Percentiles rank a stretch among this genome's conserved stretches.
phyloP scores from a whole-genome alignment of 2,888 invertebrate species.

The Temnothorax rugatulus region DNA sequence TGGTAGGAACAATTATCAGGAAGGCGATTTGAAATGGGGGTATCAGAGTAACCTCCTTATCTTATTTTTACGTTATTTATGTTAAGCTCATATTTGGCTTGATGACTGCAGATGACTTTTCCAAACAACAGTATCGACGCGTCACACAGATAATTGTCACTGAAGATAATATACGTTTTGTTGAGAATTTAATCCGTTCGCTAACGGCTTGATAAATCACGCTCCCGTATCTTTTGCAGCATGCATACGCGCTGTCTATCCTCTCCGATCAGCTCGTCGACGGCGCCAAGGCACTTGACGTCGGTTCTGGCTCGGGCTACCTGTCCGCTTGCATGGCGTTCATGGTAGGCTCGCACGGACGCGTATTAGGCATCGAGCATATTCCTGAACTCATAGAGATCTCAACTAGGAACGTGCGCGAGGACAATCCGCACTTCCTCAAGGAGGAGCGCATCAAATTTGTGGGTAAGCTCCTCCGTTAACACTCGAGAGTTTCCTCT shows the following conservation, averaged over 20 bases:
- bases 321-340: conserved; percentile 88
- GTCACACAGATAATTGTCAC: background rate
- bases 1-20: conserved; percentile 39
- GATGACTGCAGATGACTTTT: conserved; percentile 68
- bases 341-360: conserved; percentile 87
- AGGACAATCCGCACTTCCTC: conserved; percentile 81
- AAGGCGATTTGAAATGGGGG: conserved; percentile 66
- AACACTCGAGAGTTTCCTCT: background rate
- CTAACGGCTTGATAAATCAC: conserved; percentile 10
- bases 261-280: conserved; percentile 91
- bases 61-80: conserved; percentile 61
- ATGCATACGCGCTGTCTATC: conserved; percentile 96
- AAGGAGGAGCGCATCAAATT: conserved; percentile 82
- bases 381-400: conserved; percentile 87
- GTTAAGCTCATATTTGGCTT: conserved; percentile 61
- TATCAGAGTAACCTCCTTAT: conserved; percentile 74
- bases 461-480: conserved; percentile 78
- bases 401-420: conserved; percentile 87
- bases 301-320: conserved; percentile 89
- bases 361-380: conserved; percentile 88
- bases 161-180: background rate
- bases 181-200: background rate
- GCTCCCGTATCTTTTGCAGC: conserved; percentile 87
- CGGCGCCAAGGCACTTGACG: conserved; percentile 87
- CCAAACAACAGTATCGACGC: conserved; percentile 34